Evolutionary conservation across 2,113 vertebrate species (phyloP).

Genomic region (Mormoops blainvillei): DNA sequence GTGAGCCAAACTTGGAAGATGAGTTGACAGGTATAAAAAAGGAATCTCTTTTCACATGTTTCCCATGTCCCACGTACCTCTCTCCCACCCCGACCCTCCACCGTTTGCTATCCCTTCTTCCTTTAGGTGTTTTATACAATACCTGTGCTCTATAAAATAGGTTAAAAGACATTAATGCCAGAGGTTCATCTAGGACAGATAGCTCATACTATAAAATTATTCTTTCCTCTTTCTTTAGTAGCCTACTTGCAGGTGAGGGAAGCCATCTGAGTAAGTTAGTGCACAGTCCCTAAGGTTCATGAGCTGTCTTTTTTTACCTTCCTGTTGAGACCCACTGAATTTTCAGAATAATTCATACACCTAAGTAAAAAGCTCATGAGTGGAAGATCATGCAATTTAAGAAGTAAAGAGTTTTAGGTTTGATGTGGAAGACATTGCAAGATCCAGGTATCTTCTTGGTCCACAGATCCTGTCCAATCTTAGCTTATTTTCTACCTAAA

Average conservation of each 20-base stretch:
- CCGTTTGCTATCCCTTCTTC: neutral
- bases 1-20: neutral
- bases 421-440: neutral
- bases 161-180: neutral
- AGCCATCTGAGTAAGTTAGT: neutral
- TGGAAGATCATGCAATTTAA: neutral
- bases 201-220: neutral
- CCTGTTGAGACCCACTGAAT: neutral
- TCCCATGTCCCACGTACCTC: neutral
- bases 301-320: neutral
- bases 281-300: neutral
- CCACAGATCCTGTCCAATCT: neutral
- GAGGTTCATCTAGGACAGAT: neutral
- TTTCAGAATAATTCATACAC: neutral
- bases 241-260: neutral
- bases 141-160: neutral
- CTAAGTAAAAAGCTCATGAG: neutral
- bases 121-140: neutral
- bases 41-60: neutral
- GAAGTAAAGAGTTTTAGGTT: neutral
- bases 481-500: neutral
- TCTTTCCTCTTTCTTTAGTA: neutral
- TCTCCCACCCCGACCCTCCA: rapidly evolving
- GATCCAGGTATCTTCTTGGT: neutral
- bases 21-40: neutral